Evolutionary conservation across 2,113 vertebrate species (phyloP), one percentile per base, ranked within the genome.

Genomic region (Amphilophus citrinellus): DNA sequence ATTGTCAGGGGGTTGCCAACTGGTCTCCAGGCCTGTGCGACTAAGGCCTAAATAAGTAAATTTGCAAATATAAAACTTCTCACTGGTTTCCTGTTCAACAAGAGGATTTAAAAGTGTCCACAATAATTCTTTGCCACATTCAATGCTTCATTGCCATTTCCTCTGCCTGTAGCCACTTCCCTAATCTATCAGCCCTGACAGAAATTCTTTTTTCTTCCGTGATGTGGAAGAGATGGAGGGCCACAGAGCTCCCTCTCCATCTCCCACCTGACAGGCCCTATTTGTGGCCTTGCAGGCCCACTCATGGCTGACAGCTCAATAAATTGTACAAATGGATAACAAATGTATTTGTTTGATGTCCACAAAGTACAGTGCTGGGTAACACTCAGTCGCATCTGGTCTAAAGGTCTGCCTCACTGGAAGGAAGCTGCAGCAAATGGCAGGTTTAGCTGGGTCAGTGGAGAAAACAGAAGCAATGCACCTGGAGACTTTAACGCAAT

Each of bases 271-370:
- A 93, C 91, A 91, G 88, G 56, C 15, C 61, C 79, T 68, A 88
- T 94, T 92, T 88, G 83, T 76, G 84, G 85, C 84, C 88, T 86
- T 71, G 85, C 71, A 32, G 88, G 81, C 58, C 73, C 22, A 35
- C 89, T 92, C 80, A 84, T 82, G 66, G 81, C 88, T 93, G 92
- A 92, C 94, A 93, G 91, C 93, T 93, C 89, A 88, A 91, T 94
- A 95, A 95, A 96, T 95, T 94, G 91, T 85, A 89, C 92, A 93
- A 94, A 91, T 93, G 92, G 90, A 91, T 89, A 94, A 91, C 89
- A 93, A 93, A 94, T 94, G 86, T 88, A 85, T 93, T 93, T 91
- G 76, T 91, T 86, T 88, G 77, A 93, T 84, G 81, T 84, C 85
- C 80, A 79, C 80, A 62, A 80, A 58, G 65, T 68, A 79, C 39